Evolutionary conservation across 2,888 invertebrate species (phyloP).

Genomic region (Holacanthella duospinosa): DNA sequence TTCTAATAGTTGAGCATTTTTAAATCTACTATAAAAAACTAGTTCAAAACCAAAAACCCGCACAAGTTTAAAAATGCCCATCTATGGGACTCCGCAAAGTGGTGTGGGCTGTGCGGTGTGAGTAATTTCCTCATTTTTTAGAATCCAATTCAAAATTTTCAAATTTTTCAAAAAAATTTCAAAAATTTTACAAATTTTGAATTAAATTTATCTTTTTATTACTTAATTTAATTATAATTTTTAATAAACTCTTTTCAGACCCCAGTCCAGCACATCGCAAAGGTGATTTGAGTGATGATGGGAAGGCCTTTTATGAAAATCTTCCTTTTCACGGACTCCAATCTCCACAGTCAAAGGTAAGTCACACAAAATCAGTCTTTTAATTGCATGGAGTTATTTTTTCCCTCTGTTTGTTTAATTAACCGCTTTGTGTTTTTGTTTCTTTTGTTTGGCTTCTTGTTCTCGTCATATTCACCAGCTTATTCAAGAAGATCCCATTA

Average conservation of each 20-base stretch:
- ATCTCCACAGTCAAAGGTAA: conserved; percentile 87
- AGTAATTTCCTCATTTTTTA: too few species aligned
- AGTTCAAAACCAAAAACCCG: too few species aligned
- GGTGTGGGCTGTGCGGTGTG: too few species aligned
- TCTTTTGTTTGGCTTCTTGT: conserved; percentile 19
- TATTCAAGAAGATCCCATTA: background rate
- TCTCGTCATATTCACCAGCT: background rate
- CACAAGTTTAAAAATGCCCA: too few species aligned
- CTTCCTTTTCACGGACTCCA: conserved; percentile 89
- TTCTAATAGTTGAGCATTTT: too few species aligned
- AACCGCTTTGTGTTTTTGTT: conserved; percentile 18
- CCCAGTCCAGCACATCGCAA: conserved; percentile 39
- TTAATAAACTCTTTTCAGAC: conserved; percentile 22
- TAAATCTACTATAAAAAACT: too few species aligned
- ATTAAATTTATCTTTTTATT: too few species aligned
- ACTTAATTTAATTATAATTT: background rate
- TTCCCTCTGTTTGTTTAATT: conserved; percentile 24
- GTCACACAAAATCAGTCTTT: conserved; percentile 16
- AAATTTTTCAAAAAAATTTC: too few species aligned
- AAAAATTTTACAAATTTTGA: too few species aligned
- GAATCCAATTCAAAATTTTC: too few species aligned
- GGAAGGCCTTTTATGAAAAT: conserved; percentile 80
- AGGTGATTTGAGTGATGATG: conserved; percentile 55
- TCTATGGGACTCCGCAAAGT: too few species aligned
- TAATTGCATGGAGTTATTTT: conserved; percentile 18